These are phyloP conservation scores for Monopterus albus DNA, from an alignment of 2,113 vertebrate genomes.

Conservation along the genomic window DNA sequence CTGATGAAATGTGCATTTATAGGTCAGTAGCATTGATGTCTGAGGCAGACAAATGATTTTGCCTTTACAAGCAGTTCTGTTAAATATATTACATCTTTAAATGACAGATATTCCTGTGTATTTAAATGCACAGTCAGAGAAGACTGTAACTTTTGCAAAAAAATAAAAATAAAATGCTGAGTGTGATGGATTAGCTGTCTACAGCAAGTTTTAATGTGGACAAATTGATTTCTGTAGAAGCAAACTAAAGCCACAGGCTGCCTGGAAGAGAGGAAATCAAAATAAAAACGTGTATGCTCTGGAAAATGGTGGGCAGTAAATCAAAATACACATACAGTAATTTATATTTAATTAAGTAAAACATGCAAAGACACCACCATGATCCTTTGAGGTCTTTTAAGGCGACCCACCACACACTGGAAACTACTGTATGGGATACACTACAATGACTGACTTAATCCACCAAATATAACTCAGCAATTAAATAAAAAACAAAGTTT, in stretches of 20 bases:
- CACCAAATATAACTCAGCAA: slow-evolving; percentile 28
- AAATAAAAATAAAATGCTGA: neutral
- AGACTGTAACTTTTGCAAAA: neutral
- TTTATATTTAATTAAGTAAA: slow-evolving; percentile 50
- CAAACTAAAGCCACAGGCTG: slow-evolving; percentile 33
- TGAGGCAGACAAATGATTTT: neutral
- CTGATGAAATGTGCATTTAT: neutral
- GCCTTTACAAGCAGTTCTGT: neutral
- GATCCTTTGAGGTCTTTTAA: slow-evolving; percentile 11
- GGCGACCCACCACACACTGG: slow-evolving; percentile 23
- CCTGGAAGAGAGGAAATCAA: slow-evolving; percentile 31
- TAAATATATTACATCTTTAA: too few species aligned
- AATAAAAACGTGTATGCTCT: slow-evolving; percentile 28
- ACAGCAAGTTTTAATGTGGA: neutral
- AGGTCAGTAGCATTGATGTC: neutral
- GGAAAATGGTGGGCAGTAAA: slow-evolving; percentile 28
- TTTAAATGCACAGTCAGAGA: too few species aligned
- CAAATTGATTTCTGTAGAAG: slow-evolving; percentile 39
- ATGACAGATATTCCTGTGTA: too few species aligned
- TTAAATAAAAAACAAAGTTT: slow-evolving; percentile 42
- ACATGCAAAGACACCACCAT: slow-evolving; percentile 18
- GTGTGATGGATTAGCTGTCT: slow-evolving; percentile 18
- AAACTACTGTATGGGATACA: slow-evolving; percentile 13
- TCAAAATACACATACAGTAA: slow-evolving; percentile 39
- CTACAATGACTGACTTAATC: slow-evolving; percentile 15